These are phyloP conservation scores for Sebastes iracundus DNA, from an alignment of 2,797 vertebrate genomes.

Conservation along the genomic window DNA sequence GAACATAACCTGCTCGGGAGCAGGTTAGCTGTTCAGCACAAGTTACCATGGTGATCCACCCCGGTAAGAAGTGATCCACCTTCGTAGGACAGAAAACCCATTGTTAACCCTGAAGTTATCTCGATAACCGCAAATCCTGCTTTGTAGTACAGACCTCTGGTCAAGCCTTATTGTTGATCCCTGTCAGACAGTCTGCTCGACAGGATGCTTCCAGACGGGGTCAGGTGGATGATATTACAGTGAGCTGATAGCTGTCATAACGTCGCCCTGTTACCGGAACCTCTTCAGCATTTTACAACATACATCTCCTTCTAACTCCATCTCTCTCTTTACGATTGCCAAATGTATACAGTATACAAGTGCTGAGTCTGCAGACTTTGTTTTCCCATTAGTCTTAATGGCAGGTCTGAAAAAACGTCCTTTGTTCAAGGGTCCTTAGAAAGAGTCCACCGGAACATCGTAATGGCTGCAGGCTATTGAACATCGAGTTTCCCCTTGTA, in stretches of 20 bases:
- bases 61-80: too few species aligned
- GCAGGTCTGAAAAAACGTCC: constrained; percentile 11
- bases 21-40: too few species aligned
- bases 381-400: constrained; percentile 60
- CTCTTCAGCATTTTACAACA: constrained; percentile 18
- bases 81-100: too few species aligned
- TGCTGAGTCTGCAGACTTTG: constrained; percentile 50
- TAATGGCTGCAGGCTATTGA: constrained; percentile 30
- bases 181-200: constrained; percentile 2
- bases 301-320: not conserved
- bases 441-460: constrained; percentile 13
- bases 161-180: too few species aligned
- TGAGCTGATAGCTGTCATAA: constrained; percentile 34
- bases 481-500: constrained; percentile 21
- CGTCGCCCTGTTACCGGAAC: constrained; percentile 23
- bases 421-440: constrained; percentile 12
- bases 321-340: not conserved
- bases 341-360: not conserved
- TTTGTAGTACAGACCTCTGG: too few species aligned
- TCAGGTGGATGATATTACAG: constrained; percentile 54
- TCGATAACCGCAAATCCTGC: too few species aligned
- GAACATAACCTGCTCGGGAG: too few species aligned
- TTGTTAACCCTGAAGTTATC: too few species aligned
- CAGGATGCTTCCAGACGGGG: constrained; percentile 27
- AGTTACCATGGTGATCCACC: too few species aligned